Conservation (phyloP, 2,797 vertebrate genomes). For the Pipistrellus pipistrellus region DNA sequence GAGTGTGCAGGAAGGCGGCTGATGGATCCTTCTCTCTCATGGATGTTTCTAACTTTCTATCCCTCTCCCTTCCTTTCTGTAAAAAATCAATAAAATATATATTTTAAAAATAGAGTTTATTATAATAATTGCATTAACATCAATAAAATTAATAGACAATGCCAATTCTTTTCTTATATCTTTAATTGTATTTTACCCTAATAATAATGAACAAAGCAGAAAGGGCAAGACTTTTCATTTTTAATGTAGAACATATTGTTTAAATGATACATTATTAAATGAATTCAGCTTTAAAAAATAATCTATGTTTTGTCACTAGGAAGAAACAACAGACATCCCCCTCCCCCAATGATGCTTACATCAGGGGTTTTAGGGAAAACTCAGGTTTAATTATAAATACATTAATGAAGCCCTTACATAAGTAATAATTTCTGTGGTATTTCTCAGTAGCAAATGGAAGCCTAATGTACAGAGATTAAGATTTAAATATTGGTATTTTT, state of each 20-base stretch:
- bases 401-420: neutral
- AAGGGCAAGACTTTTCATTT: neutral
- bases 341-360: accelerated
- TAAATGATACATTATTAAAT: neutral
- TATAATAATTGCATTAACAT: neutral
- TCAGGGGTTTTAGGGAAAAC: neutral
- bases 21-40: no score
- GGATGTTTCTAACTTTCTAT: no score
- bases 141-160: neutral
- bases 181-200: neutral
- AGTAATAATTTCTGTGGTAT: neutral
- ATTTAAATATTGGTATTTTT: neutral
- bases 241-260: neutral
- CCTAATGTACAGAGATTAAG: neutral
- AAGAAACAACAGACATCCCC: neutral
- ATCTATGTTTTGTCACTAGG: neutral
- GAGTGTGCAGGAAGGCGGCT: no score
- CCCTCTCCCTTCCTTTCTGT: no score
- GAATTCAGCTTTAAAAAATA: neutral
- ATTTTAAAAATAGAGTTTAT: neutral
- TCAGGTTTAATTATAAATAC: neutral
- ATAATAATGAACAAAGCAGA: neutral
- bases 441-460: neutral
- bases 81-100: no score
- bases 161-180: neutral